These are phyloP conservation scores for Artemisiospiza belli DNA, from an alignment of 2,113 vertebrate species.

Conservation along the genomic window DNA sequence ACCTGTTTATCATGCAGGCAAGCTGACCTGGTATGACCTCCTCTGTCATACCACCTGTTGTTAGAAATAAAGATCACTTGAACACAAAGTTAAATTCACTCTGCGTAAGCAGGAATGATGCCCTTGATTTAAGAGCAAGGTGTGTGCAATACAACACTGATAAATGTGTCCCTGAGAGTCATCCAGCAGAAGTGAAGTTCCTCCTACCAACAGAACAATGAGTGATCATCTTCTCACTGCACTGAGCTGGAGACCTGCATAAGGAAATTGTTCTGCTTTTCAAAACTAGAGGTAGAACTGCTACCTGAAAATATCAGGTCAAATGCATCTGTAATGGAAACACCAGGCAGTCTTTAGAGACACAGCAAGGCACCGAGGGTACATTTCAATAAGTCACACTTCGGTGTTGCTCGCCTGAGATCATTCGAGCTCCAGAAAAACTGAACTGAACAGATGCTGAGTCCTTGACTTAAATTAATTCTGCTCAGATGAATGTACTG, in stretches of 20 bases:
- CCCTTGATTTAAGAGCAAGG: neutral
- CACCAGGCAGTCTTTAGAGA: neutral
- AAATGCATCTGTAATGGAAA: neutral
- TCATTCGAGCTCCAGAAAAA: neutral
- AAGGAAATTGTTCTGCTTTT: neutral
- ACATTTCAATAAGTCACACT: neutral
- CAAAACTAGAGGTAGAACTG: neutral
- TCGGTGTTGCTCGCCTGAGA: neutral
- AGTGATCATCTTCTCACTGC: neutral
- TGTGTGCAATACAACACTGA: neutral
- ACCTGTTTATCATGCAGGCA: neutral
- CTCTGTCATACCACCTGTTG: neutral
- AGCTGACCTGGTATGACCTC: neutral
- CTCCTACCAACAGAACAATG: neutral
- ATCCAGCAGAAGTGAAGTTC: neutral
- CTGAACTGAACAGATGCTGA: conserved; percentile 41
- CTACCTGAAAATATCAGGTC: neutral
- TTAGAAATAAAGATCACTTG: neutral
- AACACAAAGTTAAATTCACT: neutral
- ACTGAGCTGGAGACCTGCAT: neutral
- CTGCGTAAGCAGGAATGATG: neutral
- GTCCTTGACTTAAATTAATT: conserved; percentile 54
- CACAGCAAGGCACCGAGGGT: neutral
- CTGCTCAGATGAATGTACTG: conserved; percentile 51
- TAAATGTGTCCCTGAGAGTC: neutral